A percentile compares a stretch with the other conserved stretches of the same genome.
phyloP scores from a whole-genome alignment of 2,797 vertebrate species.

The Clamator glandarius region DNA sequence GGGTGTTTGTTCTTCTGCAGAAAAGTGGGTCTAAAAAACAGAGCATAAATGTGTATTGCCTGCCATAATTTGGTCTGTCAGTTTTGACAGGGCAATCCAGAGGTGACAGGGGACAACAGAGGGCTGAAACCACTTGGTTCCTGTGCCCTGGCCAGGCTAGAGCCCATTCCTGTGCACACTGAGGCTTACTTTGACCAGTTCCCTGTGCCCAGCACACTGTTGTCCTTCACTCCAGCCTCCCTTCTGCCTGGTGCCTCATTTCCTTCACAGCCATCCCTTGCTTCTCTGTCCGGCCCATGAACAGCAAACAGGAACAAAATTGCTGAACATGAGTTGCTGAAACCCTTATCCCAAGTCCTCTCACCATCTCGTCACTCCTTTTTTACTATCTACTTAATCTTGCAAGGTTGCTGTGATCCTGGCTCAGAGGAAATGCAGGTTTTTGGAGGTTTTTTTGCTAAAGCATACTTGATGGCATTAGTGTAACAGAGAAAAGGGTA shows the following conservation, averaged over 20 bases:
- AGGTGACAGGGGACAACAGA: not conserved
- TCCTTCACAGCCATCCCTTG: not conserved
- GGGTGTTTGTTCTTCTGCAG: not conserved
- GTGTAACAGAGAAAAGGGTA: not conserved
- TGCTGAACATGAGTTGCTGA: not conserved
- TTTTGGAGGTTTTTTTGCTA: not conserved
- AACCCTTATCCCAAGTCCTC: not conserved
- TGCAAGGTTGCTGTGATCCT: not conserved
- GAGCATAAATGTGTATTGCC: not conserved
- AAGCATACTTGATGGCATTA: not conserved
- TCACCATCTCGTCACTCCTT: not conserved
- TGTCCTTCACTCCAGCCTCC: not conserved
- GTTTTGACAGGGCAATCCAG: not conserved
- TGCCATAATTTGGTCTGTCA: not conserved
- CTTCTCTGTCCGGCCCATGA: not conserved
- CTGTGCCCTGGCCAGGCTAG: not conserved
- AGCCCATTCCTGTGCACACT: not conserved
- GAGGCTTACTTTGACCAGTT: not conserved
- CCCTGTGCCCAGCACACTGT: not conserved
- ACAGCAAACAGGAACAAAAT: not conserved
- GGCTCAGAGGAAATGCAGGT: not conserved
- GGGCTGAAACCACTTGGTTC: not conserved
- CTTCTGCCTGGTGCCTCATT: not conserved
- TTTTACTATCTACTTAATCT: not conserved
- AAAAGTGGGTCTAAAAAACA: not conserved